These are phyloP conservation scores for Clitarchus hookeri DNA, from an alignment of 2,888 invertebrate genomes.

Conservation along the genomic window DNA sequence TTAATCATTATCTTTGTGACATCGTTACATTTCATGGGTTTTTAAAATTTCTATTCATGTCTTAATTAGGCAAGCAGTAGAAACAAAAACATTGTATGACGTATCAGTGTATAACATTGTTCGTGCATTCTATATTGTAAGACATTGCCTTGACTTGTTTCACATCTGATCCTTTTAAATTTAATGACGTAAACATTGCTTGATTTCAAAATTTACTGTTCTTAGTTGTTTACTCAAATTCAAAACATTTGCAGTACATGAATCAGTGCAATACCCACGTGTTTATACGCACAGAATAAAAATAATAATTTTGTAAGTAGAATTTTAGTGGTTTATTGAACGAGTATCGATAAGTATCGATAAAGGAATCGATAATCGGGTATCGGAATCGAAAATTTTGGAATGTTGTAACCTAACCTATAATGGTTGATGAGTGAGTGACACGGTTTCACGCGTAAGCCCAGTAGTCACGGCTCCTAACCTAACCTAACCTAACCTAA, in stretches of 20 bases:
- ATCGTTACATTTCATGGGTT: not conserved
- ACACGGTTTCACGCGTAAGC: no score
- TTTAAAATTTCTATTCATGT: not conserved
- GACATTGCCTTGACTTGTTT: not conserved
- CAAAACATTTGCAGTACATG: not conserved
- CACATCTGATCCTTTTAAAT: not conserved
- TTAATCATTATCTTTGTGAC: not conserved
- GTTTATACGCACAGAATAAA: not conserved
- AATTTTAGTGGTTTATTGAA: not conserved
- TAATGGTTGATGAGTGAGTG: no score
- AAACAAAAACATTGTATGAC: not conserved
- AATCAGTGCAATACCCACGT: not conserved
- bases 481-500: no score
- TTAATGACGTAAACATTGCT: not conserved
- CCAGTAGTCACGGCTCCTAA: no score
- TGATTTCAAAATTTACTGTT: no score
- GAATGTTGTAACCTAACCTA: no score
- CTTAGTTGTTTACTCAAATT: not conserved
- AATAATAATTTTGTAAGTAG: not conserved
- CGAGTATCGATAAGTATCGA: not conserved
- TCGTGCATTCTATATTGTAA: not conserved
- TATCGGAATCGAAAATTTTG: not conserved
- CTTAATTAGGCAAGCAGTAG: not conserved
- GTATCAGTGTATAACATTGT: not conserved
- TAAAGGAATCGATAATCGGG: not conserved